Base-by-base conservation (phyloP, 2,888 invertebrate genomes). In the Boloria euphrosyne region DNA sequence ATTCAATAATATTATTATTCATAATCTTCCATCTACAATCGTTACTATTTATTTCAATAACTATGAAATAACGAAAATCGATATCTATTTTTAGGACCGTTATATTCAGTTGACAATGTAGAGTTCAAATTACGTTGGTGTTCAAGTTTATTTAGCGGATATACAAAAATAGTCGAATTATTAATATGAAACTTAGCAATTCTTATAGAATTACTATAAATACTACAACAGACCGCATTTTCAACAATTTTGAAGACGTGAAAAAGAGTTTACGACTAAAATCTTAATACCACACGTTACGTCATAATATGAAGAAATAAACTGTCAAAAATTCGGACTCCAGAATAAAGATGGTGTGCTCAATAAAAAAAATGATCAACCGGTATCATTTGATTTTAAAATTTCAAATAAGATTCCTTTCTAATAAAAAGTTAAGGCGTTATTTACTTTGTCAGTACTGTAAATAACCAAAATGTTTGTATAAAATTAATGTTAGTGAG, bases 121-220 rank as follows among this genome's bases (percentile, higher is more conserved):
- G 53, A n/a, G 10, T 44, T 7, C 18, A 55, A n/a, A 44, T 22
- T 52, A 52, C 17, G 14, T 44, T 44, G 2, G 14, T 44, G 18
- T 44, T 44, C 22, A 22, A 57, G 18, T 18, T 10, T 57, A 57
- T n/a, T 44, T 44, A 18, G 55, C n/a, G 18, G 44, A 44, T 44
- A 46, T 57, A 57, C 44, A 57, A 57, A 57, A 57, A 57, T 57
- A 57, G 43, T 57, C 14, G 22, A 57, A 44, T 18, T 57, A 57
- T 46, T 4, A 57, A n/a, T 57, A 57, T 57, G 44, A 22, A 57
- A 22, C 44, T 55, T 44, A 44, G 55, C 44, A 46, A 44, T 18
- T 18, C 44, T 43, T 0, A 10, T 44, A 18, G 44, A 18, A 18
- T 55, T 14, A 57, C 43, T 13, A 57, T n/a, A 0, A 6, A 27